Evolutionary conservation across 2,888 invertebrate genomes (phyloP).

Genomic region (Melanotus villosus): DNA sequence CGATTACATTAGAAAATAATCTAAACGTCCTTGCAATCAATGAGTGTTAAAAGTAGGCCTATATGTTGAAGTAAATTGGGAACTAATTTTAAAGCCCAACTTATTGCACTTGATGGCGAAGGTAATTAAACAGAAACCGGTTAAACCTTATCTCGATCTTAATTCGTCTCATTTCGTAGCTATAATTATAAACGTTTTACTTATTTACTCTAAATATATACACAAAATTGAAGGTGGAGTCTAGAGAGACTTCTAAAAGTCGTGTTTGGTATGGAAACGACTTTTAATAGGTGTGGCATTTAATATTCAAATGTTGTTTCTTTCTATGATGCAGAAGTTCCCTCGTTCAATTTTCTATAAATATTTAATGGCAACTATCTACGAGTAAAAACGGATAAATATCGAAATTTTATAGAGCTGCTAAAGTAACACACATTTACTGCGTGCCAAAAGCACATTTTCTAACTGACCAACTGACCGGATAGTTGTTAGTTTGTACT

Average conservation of each 20-base stretch:
- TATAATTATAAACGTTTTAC: not conserved
- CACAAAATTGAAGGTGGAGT: too few relatives aligned
- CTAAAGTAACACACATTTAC: too few relatives aligned
- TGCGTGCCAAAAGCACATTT: not conserved
- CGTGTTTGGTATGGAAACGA: too few relatives aligned
- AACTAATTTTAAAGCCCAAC: conserved; percentile 10
- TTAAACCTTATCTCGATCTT: not conserved
- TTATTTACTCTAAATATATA: not conserved
- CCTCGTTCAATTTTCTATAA: too few relatives aligned
- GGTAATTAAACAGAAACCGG: conserved; percentile 6
- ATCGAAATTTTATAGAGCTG: too few relatives aligned
- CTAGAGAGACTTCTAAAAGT: too few relatives aligned
- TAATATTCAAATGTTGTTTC: too few relatives aligned
- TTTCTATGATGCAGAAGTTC: too few relatives aligned
- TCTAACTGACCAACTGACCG: conserved; percentile 12
- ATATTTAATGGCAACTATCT: too few relatives aligned
- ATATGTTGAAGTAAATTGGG: conserved; percentile 5
- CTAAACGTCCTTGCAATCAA: not conserved
- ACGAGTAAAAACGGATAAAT: too few relatives aligned
- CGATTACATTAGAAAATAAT: not conserved
- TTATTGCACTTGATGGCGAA: not conserved
- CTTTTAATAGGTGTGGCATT: too few relatives aligned
- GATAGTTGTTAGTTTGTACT: not conserved
- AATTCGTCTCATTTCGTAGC: not conserved
- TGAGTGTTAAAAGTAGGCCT: not conserved